Conservation (phyloP, 1,140 invertebrate genomes). For the Colletes latitarsis region DNA sequence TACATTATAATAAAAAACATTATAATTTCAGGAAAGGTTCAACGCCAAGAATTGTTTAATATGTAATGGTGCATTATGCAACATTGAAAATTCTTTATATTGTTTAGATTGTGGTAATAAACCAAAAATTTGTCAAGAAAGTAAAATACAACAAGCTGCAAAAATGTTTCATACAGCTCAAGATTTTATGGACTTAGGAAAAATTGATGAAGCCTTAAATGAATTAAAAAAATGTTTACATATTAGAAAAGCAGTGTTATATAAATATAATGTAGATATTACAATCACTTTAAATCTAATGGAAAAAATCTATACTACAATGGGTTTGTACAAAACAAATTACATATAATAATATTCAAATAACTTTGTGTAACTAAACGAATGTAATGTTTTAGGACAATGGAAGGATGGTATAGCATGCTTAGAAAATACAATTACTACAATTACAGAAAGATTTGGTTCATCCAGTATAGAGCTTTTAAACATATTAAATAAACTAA, state of each 20-base stretch:
- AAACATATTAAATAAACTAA: constrained; percentile 82
- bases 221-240: constrained; percentile 76
- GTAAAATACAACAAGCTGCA: constrained; percentile 76
- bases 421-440: constrained; percentile 78
- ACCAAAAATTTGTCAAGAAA: constrained; percentile 60
- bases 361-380: neutral
- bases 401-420: constrained; percentile 78
- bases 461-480: constrained; percentile 82
- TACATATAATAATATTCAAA: neutral
- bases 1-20: no score
- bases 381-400: constrained; percentile 67
- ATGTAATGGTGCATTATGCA: constrained; percentile 72
- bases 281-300: constrained; percentile 80
- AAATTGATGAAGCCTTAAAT: constrained; percentile 64
- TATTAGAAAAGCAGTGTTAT: constrained; percentile 77
- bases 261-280: constrained; percentile 80
- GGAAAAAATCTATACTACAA: constrained; percentile 80
- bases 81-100: constrained; percentile 39
- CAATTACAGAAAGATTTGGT: constrained; percentile 82
- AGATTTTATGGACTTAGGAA: constrained; percentile 52
- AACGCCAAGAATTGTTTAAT: constrained; percentile 72
- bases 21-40: constrained; percentile 75
- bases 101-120: constrained; percentile 72
- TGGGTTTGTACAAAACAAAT: constrained; percentile 73
- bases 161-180: constrained; percentile 68